Percentiles rank a stretch among this genome's conserved stretches.
These are phyloP conservation scores for Leptoteleia sp. DNA, from an alignment of 1,140 invertebrate genomes.

Conservation along the genomic window DNA sequence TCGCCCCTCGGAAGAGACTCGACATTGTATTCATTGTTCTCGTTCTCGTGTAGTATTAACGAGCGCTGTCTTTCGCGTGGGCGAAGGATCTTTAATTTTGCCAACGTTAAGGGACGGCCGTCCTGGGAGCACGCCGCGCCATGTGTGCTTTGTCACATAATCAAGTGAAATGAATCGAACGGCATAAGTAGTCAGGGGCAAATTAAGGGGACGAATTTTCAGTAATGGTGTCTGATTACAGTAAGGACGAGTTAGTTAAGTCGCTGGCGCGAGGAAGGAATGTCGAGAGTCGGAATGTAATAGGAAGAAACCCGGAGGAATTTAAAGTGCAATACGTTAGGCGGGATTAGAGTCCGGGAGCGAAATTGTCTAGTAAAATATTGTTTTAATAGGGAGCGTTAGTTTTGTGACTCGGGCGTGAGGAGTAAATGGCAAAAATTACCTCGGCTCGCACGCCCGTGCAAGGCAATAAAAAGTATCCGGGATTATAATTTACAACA, in stretches of 20 bases:
- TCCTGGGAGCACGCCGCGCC: slow-evolving; percentile 63
- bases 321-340: slow-evolving; percentile 32
- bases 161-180: slow-evolving; percentile 35
- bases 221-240: slow-evolving; percentile 38
- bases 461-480: slow-evolving; percentile 1
- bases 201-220: slow-evolving; percentile 25
- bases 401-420: background rate
- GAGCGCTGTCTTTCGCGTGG: slow-evolving; percentile 60
- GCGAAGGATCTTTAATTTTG: slow-evolving; percentile 75
- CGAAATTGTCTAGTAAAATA: slow-evolving; percentile 30
- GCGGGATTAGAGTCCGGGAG: slow-evolving; percentile 5
- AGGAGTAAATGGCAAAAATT: slow-evolving; percentile 7
- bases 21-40: slow-evolving; percentile 72
- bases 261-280: slow-evolving; percentile 6
- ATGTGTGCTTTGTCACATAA: slow-evolving; percentile 32
- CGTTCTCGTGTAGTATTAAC: slow-evolving; percentile 66
- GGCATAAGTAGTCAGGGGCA: background rate
- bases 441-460: background rate
- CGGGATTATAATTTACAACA: background rate
- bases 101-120: slow-evolving; percentile 67
- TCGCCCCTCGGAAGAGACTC: slow-evolving; percentile 57
- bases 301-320: slow-evolving; percentile 25
- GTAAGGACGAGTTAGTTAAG: slow-evolving; percentile 23
- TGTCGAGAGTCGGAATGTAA: slow-evolving; percentile 9
- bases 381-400: slow-evolving; percentile 19